Base-by-base conservation (phyloP, 2,888 invertebrate species). In the Xanthia togata region DNA sequence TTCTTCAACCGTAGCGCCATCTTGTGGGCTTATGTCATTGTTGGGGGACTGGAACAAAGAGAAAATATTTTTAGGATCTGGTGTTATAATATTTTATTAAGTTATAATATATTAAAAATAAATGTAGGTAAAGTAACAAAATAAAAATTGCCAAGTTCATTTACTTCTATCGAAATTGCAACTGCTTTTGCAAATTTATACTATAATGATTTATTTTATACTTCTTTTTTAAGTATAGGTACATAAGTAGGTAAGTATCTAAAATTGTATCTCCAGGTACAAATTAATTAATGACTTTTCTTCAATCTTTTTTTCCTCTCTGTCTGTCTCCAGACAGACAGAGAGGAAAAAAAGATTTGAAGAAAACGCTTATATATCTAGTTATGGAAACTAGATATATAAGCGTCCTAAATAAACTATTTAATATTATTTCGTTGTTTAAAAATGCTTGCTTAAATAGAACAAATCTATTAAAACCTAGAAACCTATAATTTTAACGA, bases 1-100 rank as follows among this genome's bases (percentile, higher is more conserved):
- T 98, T 98, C 94, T 98, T 97, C 89, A 98, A 94, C 96, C 98
- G 97, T 92, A 98, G 96, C 93, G 98, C 98, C 98, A 98, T 98
- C 92, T 96, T 97, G 93, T 70, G 68, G 79, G 82, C 85, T 91
- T 96, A 96, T 95, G 96, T 91, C 96, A 96, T 96, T 92, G 94
- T 96, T 93, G 86, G 85, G 73, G 64, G 72, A 79, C 87, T 84
- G 95, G 89, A 5, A 94, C 94, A 93, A 59, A n/a, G 4, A n/a
- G n/a, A 26, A 55, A 12, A 55, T 12, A 5, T 55, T 55, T 5
- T 55, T 55, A 55, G 12, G n/a, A 12, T n/a, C 9, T 11, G 12
- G 11, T n/a, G 4, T 4, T 53, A 9, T 3, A 23, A n/a, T n/a
- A n/a, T n/a, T n/a, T n/a, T n/a, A n/a, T n/a, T n/a, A n/a, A n/a